phyloP scores from a whole-genome alignment of 1,140 invertebrate species.

The Listronotus oregonensis region DNA sequence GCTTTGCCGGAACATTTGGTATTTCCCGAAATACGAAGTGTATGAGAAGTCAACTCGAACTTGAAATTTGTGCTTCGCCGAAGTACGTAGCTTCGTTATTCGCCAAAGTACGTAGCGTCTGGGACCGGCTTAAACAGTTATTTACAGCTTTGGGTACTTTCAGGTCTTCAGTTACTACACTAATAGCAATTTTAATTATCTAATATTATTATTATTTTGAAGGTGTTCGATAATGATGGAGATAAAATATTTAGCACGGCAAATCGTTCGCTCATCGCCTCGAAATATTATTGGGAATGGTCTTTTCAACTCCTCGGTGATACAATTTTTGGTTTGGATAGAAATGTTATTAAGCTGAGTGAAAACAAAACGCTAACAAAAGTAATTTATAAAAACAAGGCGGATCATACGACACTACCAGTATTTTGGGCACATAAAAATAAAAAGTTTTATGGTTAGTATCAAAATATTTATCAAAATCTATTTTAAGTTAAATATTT shows the following conservation, averaged over 20 bases:
- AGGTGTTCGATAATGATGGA: constrained; percentile 34
- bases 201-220: no score
- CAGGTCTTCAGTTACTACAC: no score
- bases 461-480: not conserved
- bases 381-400: constrained; percentile 50
- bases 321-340: constrained; percentile 49
- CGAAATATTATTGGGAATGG: constrained; percentile 57
- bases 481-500: no score
- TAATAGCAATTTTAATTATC: no score
- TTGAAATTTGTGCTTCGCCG: no score
- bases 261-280: constrained; percentile 54
- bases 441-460: constrained; percentile 48
- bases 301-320: constrained; percentile 50
- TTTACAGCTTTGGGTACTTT: no score
- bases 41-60: no score
- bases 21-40: no score
- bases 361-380: constrained; percentile 40
- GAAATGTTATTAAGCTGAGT: constrained; percentile 40
- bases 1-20: no score
- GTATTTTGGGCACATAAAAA: constrained; percentile 51
- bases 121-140: no score
- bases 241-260: constrained; percentile 52
- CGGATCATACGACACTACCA: constrained; percentile 45
- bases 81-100: no score
- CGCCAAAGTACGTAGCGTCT: no score